A percentile compares a stretch with the other conserved stretches of the same genome.
These are phyloP conservation scores for Channa maculata DNA, from an alignment of 2,113 vertebrate genomes.

Conservation along the genomic window DNA sequence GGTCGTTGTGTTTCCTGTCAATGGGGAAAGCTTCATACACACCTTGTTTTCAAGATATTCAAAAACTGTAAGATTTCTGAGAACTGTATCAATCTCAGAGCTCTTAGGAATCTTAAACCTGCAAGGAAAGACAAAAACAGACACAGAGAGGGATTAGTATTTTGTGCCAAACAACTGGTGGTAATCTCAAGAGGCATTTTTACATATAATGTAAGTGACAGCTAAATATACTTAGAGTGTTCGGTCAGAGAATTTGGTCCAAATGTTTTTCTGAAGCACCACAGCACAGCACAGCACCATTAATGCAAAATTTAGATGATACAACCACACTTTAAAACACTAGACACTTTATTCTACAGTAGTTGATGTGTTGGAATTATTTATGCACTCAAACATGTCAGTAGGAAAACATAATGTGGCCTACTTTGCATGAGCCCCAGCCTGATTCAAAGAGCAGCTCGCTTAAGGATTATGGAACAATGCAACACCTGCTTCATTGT, in stretches of 20 bases:
- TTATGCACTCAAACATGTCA: slow-evolving; percentile 44
- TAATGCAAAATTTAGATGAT: not conserved
- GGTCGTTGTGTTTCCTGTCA: not conserved
- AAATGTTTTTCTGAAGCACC: slow-evolving; percentile 4
- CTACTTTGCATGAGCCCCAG: slow-evolving; percentile 46
- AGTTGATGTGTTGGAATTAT: slow-evolving; percentile 34
- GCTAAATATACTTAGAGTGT: not conserved
- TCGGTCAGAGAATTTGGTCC: not conserved
- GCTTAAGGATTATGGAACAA: slow-evolving; percentile 70
- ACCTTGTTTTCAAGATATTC: slow-evolving; percentile 99
- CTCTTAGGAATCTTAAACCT: slow-evolving; percentile 99
- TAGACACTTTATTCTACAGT: slow-evolving; percentile 10
- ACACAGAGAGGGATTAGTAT: slow-evolving; percentile 2
- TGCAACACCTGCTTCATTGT: slow-evolving; percentile 64
- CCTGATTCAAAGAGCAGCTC: slow-evolving; percentile 45
- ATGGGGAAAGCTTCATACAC: slow-evolving; percentile 67
- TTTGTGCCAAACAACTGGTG: not conserved
- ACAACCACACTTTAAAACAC: not conserved
- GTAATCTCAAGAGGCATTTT: not conserved
- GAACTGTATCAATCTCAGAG: slow-evolving; percentile 98
- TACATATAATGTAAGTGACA: not conserved
- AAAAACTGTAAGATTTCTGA: slow-evolving; percentile 99
- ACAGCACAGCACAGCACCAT: not conserved
- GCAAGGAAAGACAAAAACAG: slow-evolving; percentile 38
- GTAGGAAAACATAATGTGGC: slow-evolving; percentile 30